Evolutionary conservation across 2,113 vertebrate genomes (phyloP).

Genomic region (Brachirus orientalis): DNA sequence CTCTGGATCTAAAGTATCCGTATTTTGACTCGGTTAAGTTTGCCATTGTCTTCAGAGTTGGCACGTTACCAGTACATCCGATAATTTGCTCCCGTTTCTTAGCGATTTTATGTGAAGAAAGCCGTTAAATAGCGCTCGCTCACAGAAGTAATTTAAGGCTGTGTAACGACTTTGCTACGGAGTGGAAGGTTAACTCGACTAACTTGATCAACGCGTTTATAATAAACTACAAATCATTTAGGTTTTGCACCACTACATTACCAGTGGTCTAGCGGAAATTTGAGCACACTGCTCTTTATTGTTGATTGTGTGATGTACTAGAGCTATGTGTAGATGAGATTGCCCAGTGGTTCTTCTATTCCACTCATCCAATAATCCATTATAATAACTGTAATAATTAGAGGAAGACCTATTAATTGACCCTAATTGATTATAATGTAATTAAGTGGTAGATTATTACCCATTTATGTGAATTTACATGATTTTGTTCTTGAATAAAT

Average conservation of each 20-base stretch:
- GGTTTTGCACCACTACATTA: not conserved
- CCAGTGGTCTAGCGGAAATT: not conserved
- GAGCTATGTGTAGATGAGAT: not conserved
- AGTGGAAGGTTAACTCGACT: not conserved
- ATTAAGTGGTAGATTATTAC: no score
- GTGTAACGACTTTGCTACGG: not conserved
- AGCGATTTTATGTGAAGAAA: not conserved
- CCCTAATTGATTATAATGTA: no score
- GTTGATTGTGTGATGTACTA: not conserved
- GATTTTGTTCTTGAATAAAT: no score
- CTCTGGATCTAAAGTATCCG: not conserved
- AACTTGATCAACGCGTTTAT: not conserved
- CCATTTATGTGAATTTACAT: no score
- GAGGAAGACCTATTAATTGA: no score
- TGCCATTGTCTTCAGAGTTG: not conserved
- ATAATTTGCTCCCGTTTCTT: not conserved
- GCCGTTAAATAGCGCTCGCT: not conserved
- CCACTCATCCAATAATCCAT: no score
- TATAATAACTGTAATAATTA: no score
- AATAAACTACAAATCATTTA: conserved; percentile 5
- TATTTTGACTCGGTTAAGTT: not conserved
- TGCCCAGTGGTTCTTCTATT: no score
- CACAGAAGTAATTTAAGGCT: not conserved
- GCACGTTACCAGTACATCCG: not conserved
- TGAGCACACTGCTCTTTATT: not conserved